Conservation (phyloP, 1,140 invertebrate species). For the Listronotus oregonensis region DNA sequence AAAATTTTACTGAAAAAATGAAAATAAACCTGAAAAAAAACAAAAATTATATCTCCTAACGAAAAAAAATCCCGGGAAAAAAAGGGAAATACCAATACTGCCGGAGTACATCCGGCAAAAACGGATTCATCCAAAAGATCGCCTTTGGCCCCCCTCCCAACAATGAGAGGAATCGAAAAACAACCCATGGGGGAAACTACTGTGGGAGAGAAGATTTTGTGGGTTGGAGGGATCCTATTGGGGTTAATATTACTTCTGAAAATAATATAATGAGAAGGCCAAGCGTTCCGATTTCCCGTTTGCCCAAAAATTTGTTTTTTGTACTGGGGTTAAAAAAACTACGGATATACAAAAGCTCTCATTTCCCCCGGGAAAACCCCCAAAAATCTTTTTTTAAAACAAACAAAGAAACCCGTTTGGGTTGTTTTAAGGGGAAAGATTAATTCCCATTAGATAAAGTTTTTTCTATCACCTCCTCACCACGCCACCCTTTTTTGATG, state of each 20-base stretch:
- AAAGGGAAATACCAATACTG: slow-evolving; percentile 24
- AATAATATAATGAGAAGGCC: no score
- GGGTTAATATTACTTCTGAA: no score
- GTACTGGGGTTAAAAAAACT: not conserved
- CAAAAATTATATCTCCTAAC: slow-evolving; percentile 36
- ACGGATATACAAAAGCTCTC: no score
- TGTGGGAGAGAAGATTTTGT: slow-evolving; percentile 16
- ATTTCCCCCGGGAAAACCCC: no score
- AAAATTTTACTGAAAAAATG: slow-evolving; percentile 36
- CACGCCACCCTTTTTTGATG: no score
- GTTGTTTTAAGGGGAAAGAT: no score
- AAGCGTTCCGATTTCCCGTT: not conserved
- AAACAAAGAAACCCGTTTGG: no score
- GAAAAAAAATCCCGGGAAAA: slow-evolving; percentile 32
- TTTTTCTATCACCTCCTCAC: no score
- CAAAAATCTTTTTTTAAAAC: no score
- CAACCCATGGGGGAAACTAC: not conserved
- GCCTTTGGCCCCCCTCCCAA: slow-evolving; percentile 22
- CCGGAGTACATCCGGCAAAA: slow-evolving; percentile 23
- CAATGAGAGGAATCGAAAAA: slow-evolving; percentile 24
- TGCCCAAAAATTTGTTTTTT: not conserved
- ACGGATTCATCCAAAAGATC: slow-evolving; percentile 19
- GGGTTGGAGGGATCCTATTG: slow-evolving; percentile 1
- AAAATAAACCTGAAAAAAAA: slow-evolving; percentile 39
- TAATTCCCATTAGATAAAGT: no score